These are phyloP conservation scores for Tachystola acroxantha DNA, from an alignment of 2,888 invertebrate genomes.

Conservation along the genomic window DNA sequence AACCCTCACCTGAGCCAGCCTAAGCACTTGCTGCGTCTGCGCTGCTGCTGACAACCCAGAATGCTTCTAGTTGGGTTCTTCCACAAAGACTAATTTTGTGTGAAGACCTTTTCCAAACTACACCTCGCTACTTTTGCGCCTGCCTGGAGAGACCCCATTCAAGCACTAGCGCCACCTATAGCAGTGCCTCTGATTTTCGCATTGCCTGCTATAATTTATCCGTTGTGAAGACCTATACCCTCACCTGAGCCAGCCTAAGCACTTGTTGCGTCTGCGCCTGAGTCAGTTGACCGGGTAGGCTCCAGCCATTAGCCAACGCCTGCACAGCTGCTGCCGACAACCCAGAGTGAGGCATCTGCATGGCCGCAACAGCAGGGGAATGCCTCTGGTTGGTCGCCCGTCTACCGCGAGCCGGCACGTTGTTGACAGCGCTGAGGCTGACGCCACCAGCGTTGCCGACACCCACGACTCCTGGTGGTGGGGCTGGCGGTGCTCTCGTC, in stretches of 20 bases:
- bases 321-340: slow-evolving; percentile 63
- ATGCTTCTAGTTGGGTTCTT: slow-evolving; percentile 47
- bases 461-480: slow-evolving; percentile 72
- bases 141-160: too few species aligned
- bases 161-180: too few species aligned
- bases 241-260: slow-evolving; percentile 67
- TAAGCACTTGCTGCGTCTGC: slow-evolving; percentile 71
- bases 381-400: slow-evolving; percentile 49
- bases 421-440: slow-evolving; percentile 32
- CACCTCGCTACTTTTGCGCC: too few species aligned
- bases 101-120: too few species aligned
- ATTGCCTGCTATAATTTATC: too few species aligned
- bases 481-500: slow-evolving; percentile 87
- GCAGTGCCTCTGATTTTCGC: too few species aligned
- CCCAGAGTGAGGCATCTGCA: slow-evolving; percentile 63
- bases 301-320: slow-evolving; percentile 60
- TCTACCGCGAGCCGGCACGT: slow-evolving; percentile 52
- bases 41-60: slow-evolving; percentile 56
- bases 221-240: too few species aligned
- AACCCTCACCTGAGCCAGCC: slow-evolving; percentile 69
- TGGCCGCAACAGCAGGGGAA: slow-evolving; percentile 42
- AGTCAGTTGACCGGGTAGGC: slow-evolving; percentile 52
- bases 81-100: too few species aligned
- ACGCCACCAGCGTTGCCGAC: slow-evolving; percentile 37
- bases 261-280: slow-evolving; percentile 73